These are phyloP conservation scores for Dissostichus mawsoni DNA, from an alignment of 2,113 vertebrate genomes.

Conservation along the genomic window DNA sequence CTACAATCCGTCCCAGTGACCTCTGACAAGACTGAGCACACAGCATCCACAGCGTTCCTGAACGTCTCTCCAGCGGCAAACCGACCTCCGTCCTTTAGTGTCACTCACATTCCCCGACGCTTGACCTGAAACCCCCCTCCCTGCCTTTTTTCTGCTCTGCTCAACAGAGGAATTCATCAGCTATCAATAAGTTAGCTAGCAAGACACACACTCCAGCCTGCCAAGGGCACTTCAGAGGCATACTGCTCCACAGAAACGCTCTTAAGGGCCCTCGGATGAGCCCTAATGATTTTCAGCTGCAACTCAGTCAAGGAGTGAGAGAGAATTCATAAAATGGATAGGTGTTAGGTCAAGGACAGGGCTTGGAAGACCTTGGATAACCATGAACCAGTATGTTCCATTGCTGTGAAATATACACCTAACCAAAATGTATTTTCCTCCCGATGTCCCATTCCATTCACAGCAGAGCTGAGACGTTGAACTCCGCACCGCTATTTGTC, in stretches of 20 bases:
- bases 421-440: constrained; percentile 55
- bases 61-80: constrained; percentile 38
- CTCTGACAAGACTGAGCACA: constrained; percentile 61
- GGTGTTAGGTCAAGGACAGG: constrained; percentile 54
- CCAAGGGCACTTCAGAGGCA: constrained; percentile 78
- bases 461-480: constrained; percentile 48
- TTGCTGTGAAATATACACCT: constrained; percentile 68
- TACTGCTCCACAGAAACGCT: constrained; percentile 69
- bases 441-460: constrained; percentile 23
- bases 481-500: constrained; percentile 53
- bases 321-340: constrained; percentile 68
- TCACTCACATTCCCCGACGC: constrained; percentile 41
- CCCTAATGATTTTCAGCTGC: constrained; percentile 78
- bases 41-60: constrained; percentile 19
- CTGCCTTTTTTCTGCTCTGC: constrained; percentile 23
- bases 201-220: constrained; percentile 75
- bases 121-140: constrained; percentile 36
- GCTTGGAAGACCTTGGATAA: constrained; percentile 50
- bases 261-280: constrained; percentile 76
- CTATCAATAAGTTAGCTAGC: constrained; percentile 71
- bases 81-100: constrained; percentile 48
- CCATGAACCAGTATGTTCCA: constrained; percentile 51
- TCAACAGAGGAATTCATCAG: constrained; percentile 74
- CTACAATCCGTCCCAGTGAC: constrained; percentile 40
- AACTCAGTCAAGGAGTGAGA: constrained; percentile 71